phyloP scores from a whole-genome alignment of 2,113 vertebrate genomes.

The Scolopax mira region DNA sequence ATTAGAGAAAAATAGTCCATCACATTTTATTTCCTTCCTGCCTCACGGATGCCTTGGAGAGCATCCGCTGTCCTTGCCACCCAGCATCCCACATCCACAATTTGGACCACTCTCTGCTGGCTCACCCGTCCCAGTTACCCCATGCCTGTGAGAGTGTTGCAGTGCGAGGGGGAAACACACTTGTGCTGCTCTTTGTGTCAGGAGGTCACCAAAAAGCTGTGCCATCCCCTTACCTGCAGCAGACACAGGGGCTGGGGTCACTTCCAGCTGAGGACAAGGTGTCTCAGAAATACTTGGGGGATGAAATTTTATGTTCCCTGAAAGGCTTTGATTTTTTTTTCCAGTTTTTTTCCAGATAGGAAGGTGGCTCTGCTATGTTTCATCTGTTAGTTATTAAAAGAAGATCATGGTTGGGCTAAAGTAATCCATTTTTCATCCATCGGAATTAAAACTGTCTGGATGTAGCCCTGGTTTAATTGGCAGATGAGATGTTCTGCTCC shows the following conservation, averaged over 20 bases:
- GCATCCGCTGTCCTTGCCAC: not conserved
- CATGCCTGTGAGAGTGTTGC: rapidly evolving
- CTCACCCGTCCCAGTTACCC: not conserved
- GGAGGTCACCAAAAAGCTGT: not conserved
- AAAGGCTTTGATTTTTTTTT: not conserved
- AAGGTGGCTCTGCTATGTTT: not conserved
- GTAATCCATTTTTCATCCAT: not conserved
- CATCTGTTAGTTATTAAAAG: not conserved
- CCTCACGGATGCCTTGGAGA: not conserved
- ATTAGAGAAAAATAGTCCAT: not conserved
- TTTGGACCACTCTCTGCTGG: not conserved
- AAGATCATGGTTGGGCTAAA: not conserved
- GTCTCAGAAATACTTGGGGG: no score
- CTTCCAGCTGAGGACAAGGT: not conserved
- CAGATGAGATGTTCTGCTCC: not conserved
- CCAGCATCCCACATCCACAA: not conserved
- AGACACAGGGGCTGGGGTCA: rapidly evolving
- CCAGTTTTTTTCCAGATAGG: not conserved
- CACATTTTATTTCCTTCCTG: conserved; percentile 2
- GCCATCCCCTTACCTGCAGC: rapidly evolving
- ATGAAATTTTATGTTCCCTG: rapidly evolving
- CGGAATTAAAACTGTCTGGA: not conserved
- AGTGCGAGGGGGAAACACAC: rapidly evolving
- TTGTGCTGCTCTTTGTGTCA: not conserved
- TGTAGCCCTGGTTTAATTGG: not conserved